phyloP scores from a whole-genome alignment of 1,140 invertebrate species.

The Brachystomella parvula region DNA sequence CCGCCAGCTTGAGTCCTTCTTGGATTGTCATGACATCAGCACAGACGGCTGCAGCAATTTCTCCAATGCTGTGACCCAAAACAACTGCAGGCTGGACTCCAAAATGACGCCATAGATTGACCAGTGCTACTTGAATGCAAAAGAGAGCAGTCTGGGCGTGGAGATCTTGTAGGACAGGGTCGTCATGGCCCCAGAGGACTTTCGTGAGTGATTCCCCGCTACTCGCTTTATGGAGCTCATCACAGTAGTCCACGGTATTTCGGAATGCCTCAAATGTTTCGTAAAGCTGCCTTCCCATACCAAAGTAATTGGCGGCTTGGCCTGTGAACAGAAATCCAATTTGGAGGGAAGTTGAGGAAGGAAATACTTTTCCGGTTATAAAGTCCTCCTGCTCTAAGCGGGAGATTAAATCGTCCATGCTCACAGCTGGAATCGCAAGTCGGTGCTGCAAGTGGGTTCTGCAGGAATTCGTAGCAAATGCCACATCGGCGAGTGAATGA shows the following conservation, averaged over 20 bases:
- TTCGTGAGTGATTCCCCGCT: neutral
- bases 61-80: conserved; percentile 19
- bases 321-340: conserved; percentile 16
- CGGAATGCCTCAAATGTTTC: neutral
- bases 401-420: too few species aligned
- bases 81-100: conserved; percentile 20
- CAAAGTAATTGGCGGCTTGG: conserved; percentile 11
- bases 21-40: conserved; percentile 10
- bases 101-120: conserved; percentile 16
- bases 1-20: conserved; percentile 16
- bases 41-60: conserved; percentile 17
- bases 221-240: neutral
- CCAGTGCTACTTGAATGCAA: conserved; percentile 18
- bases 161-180: neutral
- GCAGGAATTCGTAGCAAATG: too few species aligned
- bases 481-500: too few species aligned
- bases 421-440: too few species aligned
- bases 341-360: neutral
- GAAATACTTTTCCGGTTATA: too few species aligned
- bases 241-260: neutral
- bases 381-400: too few species aligned
- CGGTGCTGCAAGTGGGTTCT: too few species aligned
- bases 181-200: neutral
- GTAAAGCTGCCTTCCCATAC: conserved; percentile 8
- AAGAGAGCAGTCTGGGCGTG: conserved; percentile 15